Evolutionary conservation across 1,140 invertebrate genomes (phyloP).

Genomic region (Diachasmimorpha longicaudata): DNA sequence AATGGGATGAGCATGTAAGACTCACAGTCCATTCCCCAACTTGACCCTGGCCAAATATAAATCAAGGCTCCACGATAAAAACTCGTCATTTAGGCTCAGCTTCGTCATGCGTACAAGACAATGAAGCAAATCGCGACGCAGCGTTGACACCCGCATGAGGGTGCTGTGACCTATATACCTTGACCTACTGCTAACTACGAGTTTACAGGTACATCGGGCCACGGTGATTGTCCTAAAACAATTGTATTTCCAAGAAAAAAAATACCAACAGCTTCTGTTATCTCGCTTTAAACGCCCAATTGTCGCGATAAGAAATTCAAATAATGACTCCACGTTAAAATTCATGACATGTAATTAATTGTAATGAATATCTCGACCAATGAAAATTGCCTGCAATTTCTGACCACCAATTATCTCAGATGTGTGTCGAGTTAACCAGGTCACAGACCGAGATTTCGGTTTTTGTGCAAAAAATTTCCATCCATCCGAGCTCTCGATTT

Average conservation of each 20-base stretch:
- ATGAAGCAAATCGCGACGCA: constrained; percentile 27
- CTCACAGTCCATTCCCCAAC: not conserved
- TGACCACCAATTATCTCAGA: not conserved
- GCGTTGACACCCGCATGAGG: constrained; percentile 58
- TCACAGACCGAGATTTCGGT: not conserved
- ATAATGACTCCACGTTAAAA: not conserved
- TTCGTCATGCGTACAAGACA: constrained; percentile 39
- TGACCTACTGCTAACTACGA: constrained; percentile 50
- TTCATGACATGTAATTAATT: not conserved
- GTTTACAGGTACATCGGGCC: constrained; percentile 43
- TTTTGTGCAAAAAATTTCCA: no score
- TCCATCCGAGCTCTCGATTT: not conserved
- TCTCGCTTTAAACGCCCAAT: constrained; percentile 33
- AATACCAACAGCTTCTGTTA: constrained; percentile 28
- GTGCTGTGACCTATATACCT: constrained; percentile 59
- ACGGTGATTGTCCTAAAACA: not conserved
- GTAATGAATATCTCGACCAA: not conserved
- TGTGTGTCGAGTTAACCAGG: not conserved
- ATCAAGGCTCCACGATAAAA: constrained; percentile 42
- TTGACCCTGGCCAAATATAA: constrained; percentile 44
- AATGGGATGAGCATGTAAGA: no score
- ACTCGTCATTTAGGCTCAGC: not conserved
- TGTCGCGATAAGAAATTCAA: not conserved
- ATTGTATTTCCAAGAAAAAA: not conserved
- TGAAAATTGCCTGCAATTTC: not conserved